These are phyloP conservation scores for Eumacrocentrus americanus DNA, from an alignment of 2,888 invertebrate species.

Conservation along the genomic window DNA sequence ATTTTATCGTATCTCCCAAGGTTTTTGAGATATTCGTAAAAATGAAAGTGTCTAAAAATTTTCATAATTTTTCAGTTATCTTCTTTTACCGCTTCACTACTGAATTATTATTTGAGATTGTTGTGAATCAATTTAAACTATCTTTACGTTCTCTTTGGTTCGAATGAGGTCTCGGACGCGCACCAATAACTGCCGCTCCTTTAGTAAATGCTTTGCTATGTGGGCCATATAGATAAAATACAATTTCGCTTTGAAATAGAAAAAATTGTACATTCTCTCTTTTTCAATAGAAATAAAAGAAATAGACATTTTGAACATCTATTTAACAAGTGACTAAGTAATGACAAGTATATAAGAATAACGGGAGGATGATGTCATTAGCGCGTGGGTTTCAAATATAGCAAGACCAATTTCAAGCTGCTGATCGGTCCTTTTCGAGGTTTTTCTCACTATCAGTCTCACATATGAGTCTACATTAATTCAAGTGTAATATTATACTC, in stretches of 20 bases:
- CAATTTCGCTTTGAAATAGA: neutral
- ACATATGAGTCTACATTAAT: no score
- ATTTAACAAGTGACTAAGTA: neutral
- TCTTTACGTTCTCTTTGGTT: constrained; percentile 15
- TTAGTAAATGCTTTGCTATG: neutral
- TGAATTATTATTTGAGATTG: no score
- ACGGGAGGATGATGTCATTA: constrained; percentile 53
- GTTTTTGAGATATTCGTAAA: no score
- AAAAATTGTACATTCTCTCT: neutral
- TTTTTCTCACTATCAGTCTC: no score
- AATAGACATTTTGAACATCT: neutral
- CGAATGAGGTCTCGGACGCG: constrained; percentile 26
- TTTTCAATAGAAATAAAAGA: neutral
- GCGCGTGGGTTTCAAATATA: constrained; percentile 53
- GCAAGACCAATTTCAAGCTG: constrained; percentile 34
- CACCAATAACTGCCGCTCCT: constrained; percentile 11
- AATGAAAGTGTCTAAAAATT: no score
- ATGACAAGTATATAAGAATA: constrained; percentile 44
- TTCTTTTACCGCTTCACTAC: no score
- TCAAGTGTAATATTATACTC: no score
- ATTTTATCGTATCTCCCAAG: no score
- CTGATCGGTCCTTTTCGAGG: no score
- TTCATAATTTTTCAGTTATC: no score
- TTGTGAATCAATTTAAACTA: no score
- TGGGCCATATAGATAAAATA: neutral